Conservation (phyloP, 2,797 vertebrate species). For the Cetoscarus ocellatus region DNA sequence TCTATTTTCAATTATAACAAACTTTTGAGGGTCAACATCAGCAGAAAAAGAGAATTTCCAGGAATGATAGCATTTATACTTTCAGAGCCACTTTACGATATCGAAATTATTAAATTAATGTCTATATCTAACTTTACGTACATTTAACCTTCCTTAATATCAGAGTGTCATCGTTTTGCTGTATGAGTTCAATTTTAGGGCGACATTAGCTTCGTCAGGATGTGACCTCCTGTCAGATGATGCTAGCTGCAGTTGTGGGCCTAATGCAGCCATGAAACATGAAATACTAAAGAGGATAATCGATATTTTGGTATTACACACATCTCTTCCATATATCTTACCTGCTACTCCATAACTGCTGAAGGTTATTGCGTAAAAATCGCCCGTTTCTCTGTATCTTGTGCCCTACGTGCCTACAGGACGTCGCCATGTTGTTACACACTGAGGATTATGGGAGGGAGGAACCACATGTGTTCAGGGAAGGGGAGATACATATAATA, state of each 20-base stretch:
- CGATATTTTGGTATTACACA: not conserved
- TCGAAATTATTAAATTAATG: too few species aligned
- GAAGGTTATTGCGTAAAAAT: constrained; percentile 49
- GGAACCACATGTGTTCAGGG: constrained; percentile 34
- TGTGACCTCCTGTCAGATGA: constrained; percentile 61
- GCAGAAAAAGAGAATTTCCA: too few species aligned
- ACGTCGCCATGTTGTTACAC: constrained; percentile 81
- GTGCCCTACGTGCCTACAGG: constrained; percentile 66
- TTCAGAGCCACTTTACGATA: too few species aligned
- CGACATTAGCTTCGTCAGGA: not conserved
- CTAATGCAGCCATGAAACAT: not conserved
- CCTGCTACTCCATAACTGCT: constrained; percentile 66
- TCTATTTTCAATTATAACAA: too few species aligned
- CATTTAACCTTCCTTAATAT: too few species aligned
- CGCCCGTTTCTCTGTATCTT: constrained; percentile 57
- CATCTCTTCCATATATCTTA: constrained; percentile 11
- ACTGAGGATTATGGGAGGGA: constrained; percentile 63
- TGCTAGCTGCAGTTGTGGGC: constrained; percentile 23
- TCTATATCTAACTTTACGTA: too few species aligned
- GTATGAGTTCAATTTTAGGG: too few species aligned
- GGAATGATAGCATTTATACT: too few species aligned
- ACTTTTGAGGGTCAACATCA: too few species aligned
- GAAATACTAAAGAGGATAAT: rapidly evolving
- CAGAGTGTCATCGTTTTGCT: too few species aligned
- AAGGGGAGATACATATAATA: not conserved